Evolutionary conservation across 2,797 vertebrate genomes (phyloP), one percentile per base, ranked within the genome.

Genomic region (Coluber constrictor): DNA sequence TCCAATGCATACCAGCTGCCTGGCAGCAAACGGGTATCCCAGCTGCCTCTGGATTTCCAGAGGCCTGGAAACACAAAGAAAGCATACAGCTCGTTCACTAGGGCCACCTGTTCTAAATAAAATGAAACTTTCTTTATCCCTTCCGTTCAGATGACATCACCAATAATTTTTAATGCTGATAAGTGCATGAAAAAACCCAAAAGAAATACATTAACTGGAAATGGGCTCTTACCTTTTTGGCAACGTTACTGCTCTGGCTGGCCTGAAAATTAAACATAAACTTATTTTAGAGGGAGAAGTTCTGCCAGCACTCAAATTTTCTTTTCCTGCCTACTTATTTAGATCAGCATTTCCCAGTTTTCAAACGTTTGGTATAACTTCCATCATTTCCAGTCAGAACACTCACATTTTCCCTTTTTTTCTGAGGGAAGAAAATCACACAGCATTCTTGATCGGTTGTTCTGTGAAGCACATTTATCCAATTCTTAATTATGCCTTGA

Each of bases 201-300:
- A 86, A 47, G 5, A 16, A 74, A 90, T 74, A 15, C 55, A 59
- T 86, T n/a, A 16, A 57, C 0, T 0, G 20, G 16, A 92, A 89
- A 88, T 0, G 6, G 29, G 18, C 94, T 92, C 97, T 98, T 98
- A 99, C 99, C 99, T 99, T 99, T 98, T 99, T 92, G 99, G 99
- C 97, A 99, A 98, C 93, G 98, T 98, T 97, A 99, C 98, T 20
- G 98, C 98, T 97, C 98, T 98, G 86, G 97, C 95, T 92, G 98
- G 97, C 97, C 99, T 99, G 97, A 97, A 95, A 96, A 97, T 94
- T 96, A 96, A 95, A 93, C 87, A 91, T 13, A 97, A 96, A 96
- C 96, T 94, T 91, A 96, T 87, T 95, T 95, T 96, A 96, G 96
- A 92, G 70, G 92, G 90, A 96, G 94, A 70, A 96, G 95, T 96